A percentile compares a stretch with the other conserved stretches of the same genome.
phyloP scores from a whole-genome alignment of 30 jellyfish, hydroid and myxozoan genomes.

The Mastigias papua region DNA sequence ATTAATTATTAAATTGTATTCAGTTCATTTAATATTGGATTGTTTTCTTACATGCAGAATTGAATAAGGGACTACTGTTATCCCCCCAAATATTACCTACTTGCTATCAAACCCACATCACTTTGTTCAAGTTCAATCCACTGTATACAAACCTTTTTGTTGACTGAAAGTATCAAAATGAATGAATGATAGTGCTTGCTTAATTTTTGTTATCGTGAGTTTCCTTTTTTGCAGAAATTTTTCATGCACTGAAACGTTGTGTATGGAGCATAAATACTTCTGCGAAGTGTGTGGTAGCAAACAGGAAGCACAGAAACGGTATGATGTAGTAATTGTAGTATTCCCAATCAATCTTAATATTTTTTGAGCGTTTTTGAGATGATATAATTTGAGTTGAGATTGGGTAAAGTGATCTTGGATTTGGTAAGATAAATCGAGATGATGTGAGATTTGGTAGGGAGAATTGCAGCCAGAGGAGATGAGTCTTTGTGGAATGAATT shows the following conservation, averaged over 20 bases:
- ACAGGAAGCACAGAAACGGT: conserved; percentile 98
- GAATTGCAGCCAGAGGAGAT: too few species aligned
- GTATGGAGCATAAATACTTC: conserved; percentile 93
- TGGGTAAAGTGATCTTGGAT: too few species aligned
- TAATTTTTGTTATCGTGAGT: background rate
- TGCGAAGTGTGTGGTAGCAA: conserved; percentile 98
- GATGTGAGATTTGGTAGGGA: too few species aligned
- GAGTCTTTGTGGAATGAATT: too few species aligned
- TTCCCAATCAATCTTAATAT: background rate
- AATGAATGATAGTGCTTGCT: too few species aligned
- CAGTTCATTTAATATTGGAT: background rate
- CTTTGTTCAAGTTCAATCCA: background rate
- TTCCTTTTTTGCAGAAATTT: conserved; percentile 69
- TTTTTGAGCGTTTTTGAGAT: too few species aligned
- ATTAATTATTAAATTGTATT: too few species aligned
- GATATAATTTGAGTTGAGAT: too few species aligned
- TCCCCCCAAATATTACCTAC: background rate
- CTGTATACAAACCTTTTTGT: too few species aligned
- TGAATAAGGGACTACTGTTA: background rate
- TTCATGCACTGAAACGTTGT: conserved; percentile 93
- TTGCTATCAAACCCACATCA: background rate
- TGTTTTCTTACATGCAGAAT: background rate
- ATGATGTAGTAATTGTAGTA: background rate
- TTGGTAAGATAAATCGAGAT: too few species aligned
- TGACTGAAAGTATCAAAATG: too few species aligned